phyloP scores from a whole-genome alignment of 92 coral and sea anemone species.

The Parazoanthus darwini region DNA sequence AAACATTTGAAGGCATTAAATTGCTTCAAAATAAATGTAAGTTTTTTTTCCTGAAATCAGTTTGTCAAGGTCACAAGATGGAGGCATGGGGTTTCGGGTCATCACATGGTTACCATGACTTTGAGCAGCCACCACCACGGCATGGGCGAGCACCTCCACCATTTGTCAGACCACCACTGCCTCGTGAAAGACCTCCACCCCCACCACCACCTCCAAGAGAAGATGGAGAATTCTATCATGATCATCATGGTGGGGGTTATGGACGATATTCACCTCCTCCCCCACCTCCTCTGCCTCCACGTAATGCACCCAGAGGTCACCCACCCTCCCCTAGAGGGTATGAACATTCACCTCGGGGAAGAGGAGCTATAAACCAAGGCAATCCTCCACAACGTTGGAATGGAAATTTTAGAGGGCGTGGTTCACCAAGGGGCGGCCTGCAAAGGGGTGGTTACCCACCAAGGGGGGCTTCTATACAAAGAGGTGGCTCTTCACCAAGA shows the following conservation, averaged over 20 bases:
- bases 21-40: no score
- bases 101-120: slow-evolving; percentile 6
- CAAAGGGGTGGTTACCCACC: background rate
- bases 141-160: background rate
- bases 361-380: slow-evolving; percentile 12
- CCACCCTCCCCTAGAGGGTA: slow-evolving; percentile 5
- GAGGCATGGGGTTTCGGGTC: slow-evolving; percentile 2
- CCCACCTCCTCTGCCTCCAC: slow-evolving; percentile 38
- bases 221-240: slow-evolving; percentile 1
- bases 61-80: background rate
- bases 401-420: slow-evolving; percentile 2
- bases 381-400: slow-evolving; percentile 11
- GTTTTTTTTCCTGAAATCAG: background rate
- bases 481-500: slow-evolving; percentile 9
- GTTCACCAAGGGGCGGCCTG: slow-evolving; percentile 20
- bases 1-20: no score
- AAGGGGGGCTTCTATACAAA: slow-evolving; percentile 12
- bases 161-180: background rate
- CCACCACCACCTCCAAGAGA: slow-evolving; percentile 27
- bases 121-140: slow-evolving; percentile 18
- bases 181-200: slow-evolving; percentile 14
- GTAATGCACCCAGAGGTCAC: background rate
- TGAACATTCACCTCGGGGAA: slow-evolving; percentile 6
- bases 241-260: background rate
- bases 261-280: slow-evolving; percentile 37